Evolutionary conservation across 2,888 invertebrate genomes (phyloP).

Genomic region (Calliopum simillimum): DNA sequence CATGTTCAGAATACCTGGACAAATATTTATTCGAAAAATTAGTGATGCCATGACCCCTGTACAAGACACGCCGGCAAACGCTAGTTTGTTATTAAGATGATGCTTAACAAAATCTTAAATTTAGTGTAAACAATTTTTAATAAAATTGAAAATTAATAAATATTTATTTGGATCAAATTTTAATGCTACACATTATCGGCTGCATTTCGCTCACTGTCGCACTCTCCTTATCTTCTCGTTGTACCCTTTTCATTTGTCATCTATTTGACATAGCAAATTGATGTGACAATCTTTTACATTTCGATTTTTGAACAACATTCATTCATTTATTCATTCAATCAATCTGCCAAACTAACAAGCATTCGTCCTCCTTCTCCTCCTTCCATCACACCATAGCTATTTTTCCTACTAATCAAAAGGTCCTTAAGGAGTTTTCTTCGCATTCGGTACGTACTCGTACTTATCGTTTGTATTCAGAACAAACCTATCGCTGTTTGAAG

Average conservation of each 20-base stretch:
- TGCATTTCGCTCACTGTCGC: slow-evolving; percentile 11
- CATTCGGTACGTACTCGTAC: not conserved
- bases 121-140: not conserved
- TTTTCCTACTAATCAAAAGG: slow-evolving; percentile 37
- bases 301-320: slow-evolving; percentile 52
- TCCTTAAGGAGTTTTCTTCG: slow-evolving; percentile 42
- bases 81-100: no score
- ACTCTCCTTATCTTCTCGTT: slow-evolving; percentile 9
- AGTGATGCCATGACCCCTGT: no score
- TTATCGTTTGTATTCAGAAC: no score
- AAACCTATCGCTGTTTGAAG: not conserved
- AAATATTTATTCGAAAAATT: no score
- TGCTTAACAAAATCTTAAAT: no score
- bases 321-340: slow-evolving; percentile 37
- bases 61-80: no score
- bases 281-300: slow-evolving; percentile 60
- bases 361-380: not conserved
- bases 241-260: slow-evolving; percentile 59
- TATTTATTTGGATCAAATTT: no score
- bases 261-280: slow-evolving; percentile 57
- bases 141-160: no score
- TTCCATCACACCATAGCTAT: slow-evolving; percentile 3
- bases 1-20: no score
- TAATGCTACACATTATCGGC: slow-evolving; percentile 33
- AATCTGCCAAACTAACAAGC: slow-evolving; percentile 26